Percentiles rank a stretch among this genome's conserved stretches.
Conservation (phyloP, 2,797 vertebrate species). For the Toxotes lorentzi region DNA sequence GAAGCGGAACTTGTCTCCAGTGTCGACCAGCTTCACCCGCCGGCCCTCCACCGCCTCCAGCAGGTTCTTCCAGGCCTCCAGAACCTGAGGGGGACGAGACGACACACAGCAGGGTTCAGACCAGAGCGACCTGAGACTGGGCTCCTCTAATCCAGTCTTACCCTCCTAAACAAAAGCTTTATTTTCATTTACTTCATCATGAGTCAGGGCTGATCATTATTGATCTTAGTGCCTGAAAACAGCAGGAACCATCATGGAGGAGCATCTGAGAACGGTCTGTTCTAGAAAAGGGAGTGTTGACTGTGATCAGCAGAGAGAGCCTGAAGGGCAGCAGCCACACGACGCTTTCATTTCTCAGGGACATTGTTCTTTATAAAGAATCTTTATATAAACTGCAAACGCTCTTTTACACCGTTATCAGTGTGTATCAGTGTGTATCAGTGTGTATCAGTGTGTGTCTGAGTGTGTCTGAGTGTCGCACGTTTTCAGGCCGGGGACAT, state of each 20-base stretch:
- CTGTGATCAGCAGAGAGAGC: no score
- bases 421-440: no score
- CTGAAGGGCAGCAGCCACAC: no score
- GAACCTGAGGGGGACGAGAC: conserved; percentile 75
- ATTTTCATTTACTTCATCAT: neutral
- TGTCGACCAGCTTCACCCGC: conserved; percentile 89
- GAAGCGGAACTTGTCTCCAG: conserved; percentile 98
- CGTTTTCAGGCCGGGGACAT: neutral
- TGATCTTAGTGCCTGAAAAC: neutral
- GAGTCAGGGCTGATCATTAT: neutral
- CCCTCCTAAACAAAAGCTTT: neutral
- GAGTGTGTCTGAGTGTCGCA: no score
- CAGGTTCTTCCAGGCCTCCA: conserved; percentile 95
- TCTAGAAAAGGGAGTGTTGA: neutral
- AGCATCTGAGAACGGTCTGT: neutral
- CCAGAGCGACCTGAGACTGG: neutral
- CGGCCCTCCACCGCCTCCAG: conserved; percentile 94
- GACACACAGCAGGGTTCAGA: conserved; percentile 11
- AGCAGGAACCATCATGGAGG: neutral
- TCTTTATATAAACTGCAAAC: neutral
- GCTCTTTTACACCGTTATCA: no score
- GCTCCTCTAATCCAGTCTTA: neutral
- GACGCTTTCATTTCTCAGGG: no score
- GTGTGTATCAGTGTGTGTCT: no score
- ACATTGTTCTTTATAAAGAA: neutral